phyloP scores from a whole-genome alignment of 2,797 vertebrate genomes.

The Notolepis coatsorum region DNA sequence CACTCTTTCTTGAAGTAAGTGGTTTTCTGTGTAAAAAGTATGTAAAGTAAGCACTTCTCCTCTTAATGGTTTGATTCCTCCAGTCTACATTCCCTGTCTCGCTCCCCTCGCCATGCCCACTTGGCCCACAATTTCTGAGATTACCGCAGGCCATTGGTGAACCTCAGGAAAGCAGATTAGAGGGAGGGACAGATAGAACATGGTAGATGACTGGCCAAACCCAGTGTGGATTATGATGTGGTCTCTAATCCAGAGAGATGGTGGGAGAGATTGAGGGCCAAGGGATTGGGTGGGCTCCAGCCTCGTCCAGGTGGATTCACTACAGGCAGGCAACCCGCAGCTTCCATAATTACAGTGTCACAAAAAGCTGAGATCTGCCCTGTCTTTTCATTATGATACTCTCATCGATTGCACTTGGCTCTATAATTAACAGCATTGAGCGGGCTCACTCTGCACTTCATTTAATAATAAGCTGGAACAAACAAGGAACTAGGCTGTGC shows the following conservation, averaged over 20 bases:
- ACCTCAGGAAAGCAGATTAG: constrained; percentile 73
- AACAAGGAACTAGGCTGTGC: no score
- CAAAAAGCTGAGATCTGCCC: not conserved
- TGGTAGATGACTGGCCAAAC: constrained; percentile 54
- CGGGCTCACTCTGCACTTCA: no score
- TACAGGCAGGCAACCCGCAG: constrained; percentile 11
- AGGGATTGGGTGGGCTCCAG: constrained; percentile 60
- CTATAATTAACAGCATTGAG: no score
- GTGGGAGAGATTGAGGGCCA: constrained; percentile 58
- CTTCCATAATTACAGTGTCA: not conserved
- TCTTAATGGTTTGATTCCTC: not conserved
- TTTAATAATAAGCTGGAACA: no score
- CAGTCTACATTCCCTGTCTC: not conserved
- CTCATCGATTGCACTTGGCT: not conserved
- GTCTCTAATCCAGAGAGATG: constrained; percentile 72
- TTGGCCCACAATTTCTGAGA: constrained; percentile 31
- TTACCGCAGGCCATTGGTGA: constrained; percentile 42
- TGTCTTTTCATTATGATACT: not conserved
- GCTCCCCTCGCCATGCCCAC: not conserved
- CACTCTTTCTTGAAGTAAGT: not conserved
- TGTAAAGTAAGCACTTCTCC: not conserved
- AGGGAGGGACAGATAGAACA: constrained; percentile 38
- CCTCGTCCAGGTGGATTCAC: constrained; percentile 50
- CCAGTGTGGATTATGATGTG: constrained; percentile 72
- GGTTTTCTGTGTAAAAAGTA: not conserved